Base-by-base conservation (phyloP, 2,113 vertebrate species). In the Callionymus lyra region DNA sequence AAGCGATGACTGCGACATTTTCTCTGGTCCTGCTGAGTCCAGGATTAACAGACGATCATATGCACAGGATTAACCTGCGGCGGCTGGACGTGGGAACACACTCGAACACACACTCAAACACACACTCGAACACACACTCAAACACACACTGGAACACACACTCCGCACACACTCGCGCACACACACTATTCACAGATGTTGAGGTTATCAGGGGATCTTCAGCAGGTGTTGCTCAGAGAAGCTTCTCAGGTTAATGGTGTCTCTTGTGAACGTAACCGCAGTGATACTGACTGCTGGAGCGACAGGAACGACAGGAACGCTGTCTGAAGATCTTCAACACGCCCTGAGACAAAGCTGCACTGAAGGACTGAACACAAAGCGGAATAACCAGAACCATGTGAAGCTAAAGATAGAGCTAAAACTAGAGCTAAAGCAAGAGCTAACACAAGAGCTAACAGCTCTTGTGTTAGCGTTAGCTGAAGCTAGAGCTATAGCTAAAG, bases 41-140 rank as follows among this genome's bases (percentile, higher is more conserved):
- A 76, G 44, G 54, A 57, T 43, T 38, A 31, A 41, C 6, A 58
- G 72, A 78, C 77, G 73, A 70, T 82, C 75, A 65, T 80, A 80
- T 66, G 72, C 70, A 68, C 48, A 44, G 65, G 75, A 78, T 78
- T 78, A 79, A 80, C 62, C 68, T 67, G 65, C 2, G 47, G 21
- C 21, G 21, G 21, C 21, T 27, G 21, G 21, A 27, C 4, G 50
- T 44, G 42, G n/a, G n/a, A n/a, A n/a, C 53, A 59, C 73, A 56
- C 51, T 61, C 19, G 47, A 48, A 51, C 56, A 16, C 59, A 41
- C 59, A 50, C 47, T n/a, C n/a, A n/a, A n/a, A n/a, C 53, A 59
- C 73, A 56, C 51, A 61, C 19, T 44, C 50, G 51, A 56, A 16
- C 59, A 41, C 59, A 50, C 47, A 55, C 54, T 34, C 53, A 59